phyloP scores from a whole-genome alignment of 2,797 vertebrate species.

The Eleutherodactylus coqui region DNA sequence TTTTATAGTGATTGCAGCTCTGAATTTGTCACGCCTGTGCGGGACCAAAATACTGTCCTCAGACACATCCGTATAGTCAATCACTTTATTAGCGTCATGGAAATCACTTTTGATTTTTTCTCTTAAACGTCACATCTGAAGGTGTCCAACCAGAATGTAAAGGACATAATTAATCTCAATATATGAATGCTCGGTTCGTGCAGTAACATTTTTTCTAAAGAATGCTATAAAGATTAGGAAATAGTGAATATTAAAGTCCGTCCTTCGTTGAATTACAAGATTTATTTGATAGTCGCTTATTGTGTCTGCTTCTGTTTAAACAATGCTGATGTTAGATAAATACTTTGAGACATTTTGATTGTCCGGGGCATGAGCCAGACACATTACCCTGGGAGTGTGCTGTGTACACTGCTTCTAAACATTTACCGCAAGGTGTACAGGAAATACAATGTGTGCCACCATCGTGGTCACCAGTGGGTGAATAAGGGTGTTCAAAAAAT shows the following conservation, averaged over 20 bases:
- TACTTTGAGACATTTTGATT: constrained; percentile 1
- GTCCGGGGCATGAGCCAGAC: constrained; percentile 7
- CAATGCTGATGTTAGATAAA: background rate
- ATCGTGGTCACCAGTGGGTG: background rate
- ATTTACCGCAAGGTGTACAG: background rate
- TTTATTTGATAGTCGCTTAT: background rate
- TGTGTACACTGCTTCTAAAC: background rate
- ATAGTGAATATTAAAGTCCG: background rate
- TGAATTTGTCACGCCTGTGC: no score
- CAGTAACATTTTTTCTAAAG: background rate
- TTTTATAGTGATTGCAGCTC: no score
- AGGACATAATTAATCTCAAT: no score
- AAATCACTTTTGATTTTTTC: no score
- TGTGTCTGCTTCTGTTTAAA: constrained; percentile 6
- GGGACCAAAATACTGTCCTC: no score
- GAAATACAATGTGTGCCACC: background rate
- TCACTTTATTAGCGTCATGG: no score
- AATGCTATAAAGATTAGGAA: background rate
- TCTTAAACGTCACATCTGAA: no score
- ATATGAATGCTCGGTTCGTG: background rate
- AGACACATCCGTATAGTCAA: no score
- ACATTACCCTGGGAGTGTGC: constrained; percentile 4
- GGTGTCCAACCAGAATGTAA: no score
- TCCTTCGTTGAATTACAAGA: background rate
- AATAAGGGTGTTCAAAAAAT: no score